Base-by-base conservation (phyloP, 2,888 invertebrate genomes). In the Eumerus sabulonum region DNA sequence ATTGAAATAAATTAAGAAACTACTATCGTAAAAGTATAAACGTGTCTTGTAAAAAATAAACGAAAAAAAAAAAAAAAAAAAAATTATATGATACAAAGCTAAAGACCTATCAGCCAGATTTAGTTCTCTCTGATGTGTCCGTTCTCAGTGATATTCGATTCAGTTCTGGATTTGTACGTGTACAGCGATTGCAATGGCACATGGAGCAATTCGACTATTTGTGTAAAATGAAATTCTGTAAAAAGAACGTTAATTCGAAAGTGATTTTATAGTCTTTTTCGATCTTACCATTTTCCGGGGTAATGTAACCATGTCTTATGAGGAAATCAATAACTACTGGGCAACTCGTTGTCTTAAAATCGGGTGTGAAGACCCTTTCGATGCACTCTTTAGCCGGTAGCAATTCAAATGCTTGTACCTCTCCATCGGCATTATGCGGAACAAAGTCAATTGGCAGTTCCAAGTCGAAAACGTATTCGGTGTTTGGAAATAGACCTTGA, bases 271-370 rank as follows among this genome's bases (percentile, higher is more conserved):
- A n/a, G n/a, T n/a, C n/a, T n/a, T n/a, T n/a, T n/a, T n/a, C n/a
- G n/a, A n/a, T n/a, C 89, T 90, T 89, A 96, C 96, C 96, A 90
- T 95, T 96, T 89, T 97, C 97, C 5, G 96, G 93, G 83, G 94
- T 95, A 74, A 98, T 93, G 84, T 94, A 92, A 67, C 97, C 97
- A 90, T 96, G 96, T 86, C 98, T 92, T 86, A 98, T 94, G 85
- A 98, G 91, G 89, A 98, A 98, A 89, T 98, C 98, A 84, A 98
- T 90, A 40, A 96, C 93, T 57, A 97, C 95, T 48, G 98, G 95
- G 79, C 95, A 95, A 87, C 97, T 97, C 56, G 98, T 98, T 45
- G 97, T 96, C 89, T 98, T 98, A 88, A 97, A 98, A 83, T 96
- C 94, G 0, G 94, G 92, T 9, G 94, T 92, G 47, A 95, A 92